These are phyloP conservation scores for Drosophila subsilvestris DNA, from an alignment of 2,888 invertebrate species.

Conservation along the genomic window DNA sequence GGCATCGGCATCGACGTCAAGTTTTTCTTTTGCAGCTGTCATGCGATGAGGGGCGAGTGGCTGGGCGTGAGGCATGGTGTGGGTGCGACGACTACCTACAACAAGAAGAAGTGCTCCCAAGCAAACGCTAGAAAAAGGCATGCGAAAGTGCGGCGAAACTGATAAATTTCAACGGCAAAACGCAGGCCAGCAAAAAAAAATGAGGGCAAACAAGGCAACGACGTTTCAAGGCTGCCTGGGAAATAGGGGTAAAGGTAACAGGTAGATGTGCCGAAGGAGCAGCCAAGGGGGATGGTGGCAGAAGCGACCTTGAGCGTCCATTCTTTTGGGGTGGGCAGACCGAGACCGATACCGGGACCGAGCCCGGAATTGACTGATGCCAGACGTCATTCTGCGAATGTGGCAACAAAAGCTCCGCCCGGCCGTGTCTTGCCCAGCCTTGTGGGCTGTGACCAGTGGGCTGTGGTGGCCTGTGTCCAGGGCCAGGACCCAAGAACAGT, in stretches of 20 bases:
- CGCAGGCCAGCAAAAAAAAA: slow-evolving; percentile 7
- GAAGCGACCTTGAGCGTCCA: slow-evolving; percentile 40
- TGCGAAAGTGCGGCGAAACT: slow-evolving; percentile 58
- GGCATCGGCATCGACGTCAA: slow-evolving; percentile 24
- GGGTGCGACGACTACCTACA: slow-evolving; percentile 10
- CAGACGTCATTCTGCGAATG: slow-evolving; percentile 33
- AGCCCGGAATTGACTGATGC: slow-evolving; percentile 11
- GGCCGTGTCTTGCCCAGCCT: neutral
- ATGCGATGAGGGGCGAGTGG: neutral
- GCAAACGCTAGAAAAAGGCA: slow-evolving; percentile 58
- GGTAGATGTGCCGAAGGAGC: neutral
- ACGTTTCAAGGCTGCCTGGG: slow-evolving; percentile 19
- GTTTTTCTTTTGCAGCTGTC: slow-evolving; percentile 62
- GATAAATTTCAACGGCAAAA: slow-evolving; percentile 30
- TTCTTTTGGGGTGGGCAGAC: neutral
- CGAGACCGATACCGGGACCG: neutral
- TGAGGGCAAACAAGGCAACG: slow-evolving; percentile 1
- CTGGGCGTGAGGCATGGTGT: neutral
- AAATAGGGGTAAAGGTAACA: slow-evolving; percentile 7
- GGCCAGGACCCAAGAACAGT: neutral
- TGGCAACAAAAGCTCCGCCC: slow-evolving; percentile 8
- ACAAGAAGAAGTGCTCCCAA: slow-evolving; percentile 24
- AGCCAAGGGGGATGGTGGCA: neutral
- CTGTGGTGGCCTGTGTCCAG: neutral
- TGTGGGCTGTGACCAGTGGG: neutral